phyloP scores from a whole-genome alignment of 2,113 vertebrate species.

The Eleginops maclovinus region DNA sequence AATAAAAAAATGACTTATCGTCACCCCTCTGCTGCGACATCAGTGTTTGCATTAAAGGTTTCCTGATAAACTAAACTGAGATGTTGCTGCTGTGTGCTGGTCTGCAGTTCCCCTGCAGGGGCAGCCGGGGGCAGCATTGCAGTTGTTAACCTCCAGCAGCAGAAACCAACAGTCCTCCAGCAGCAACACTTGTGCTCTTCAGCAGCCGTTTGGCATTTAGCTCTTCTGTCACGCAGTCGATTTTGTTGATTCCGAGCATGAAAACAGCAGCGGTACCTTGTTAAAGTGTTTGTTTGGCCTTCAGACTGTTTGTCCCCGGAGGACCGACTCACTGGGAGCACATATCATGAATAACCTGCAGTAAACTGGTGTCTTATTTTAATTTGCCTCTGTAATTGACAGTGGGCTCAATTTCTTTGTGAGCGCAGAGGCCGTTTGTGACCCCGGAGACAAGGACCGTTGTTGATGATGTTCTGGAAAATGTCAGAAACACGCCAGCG shows the following conservation, averaged over 20 bases:
- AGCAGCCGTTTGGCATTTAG: conserved; percentile 55
- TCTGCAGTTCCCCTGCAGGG: conserved; percentile 12
- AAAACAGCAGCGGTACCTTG: conserved; percentile 59
- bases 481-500: conserved; percentile 57
- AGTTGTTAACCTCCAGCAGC: conserved; percentile 7
- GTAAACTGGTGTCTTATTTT: conserved; percentile 44
- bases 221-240: conserved; percentile 60
- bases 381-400: conserved; percentile 58
- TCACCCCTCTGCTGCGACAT: not conserved
- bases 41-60: not conserved
- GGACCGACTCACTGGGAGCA: conserved; percentile 13
- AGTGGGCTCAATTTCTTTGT: conserved; percentile 28
- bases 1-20: not conserved
- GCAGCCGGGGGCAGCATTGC: conserved; percentile 66
- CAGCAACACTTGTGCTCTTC: conserved; percentile 21
- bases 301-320: conserved; percentile 37
- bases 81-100: not conserved
- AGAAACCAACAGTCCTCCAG: not conserved
- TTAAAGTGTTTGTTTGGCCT: conserved; percentile 63
- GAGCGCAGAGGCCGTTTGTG: conserved; percentile 17
- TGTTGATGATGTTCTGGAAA: conserved; percentile 48
- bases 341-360: conserved; percentile 49
- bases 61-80: not conserved
- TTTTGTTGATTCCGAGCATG: conserved; percentile 57
- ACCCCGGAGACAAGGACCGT: conserved; percentile 41